Evolutionary conservation across 2,113 vertebrate species (phyloP).

Genomic region (Percina caprodes): DNA sequence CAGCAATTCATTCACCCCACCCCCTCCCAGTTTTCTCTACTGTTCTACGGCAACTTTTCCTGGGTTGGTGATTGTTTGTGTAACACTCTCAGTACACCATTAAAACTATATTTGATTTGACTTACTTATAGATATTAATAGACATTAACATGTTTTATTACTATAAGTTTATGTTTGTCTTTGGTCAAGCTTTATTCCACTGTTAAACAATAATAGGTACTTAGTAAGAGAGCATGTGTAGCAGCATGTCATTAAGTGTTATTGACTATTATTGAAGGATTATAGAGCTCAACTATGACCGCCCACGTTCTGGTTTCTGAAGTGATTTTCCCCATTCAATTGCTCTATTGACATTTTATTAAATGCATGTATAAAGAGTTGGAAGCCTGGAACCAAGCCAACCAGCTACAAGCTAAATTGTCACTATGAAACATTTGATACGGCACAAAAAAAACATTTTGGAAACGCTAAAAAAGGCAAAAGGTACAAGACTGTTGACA

Average conservation of each 20-base stretch:
- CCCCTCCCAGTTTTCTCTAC: neutral
- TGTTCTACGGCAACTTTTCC: neutral
- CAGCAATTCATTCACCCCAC: neutral
- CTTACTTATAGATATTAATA: neutral
- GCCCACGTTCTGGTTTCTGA: too few species aligned
- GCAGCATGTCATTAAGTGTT: neutral
- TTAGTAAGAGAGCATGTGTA: neutral
- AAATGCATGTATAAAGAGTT: too few species aligned
- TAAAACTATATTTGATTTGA: neutral
- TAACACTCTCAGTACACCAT: neutral
- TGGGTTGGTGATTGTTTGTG: neutral
- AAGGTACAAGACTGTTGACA: too few species aligned
- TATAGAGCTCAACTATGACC: neutral
- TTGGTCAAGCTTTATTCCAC: neutral
- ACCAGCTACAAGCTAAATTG: too few species aligned
- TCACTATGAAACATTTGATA: too few species aligned
- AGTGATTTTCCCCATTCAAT: too few species aligned
- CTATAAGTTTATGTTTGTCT: neutral
- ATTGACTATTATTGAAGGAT: neutral
- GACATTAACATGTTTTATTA: neutral
- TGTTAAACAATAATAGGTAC: neutral
- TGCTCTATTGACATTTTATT: too few species aligned
- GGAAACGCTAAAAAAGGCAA: too few species aligned
- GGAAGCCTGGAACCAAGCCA: too few species aligned
- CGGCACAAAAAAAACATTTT: too few species aligned